Evolutionary conservation across 2,797 vertebrate species (phyloP).

Genomic region (Chelon labrosus): DNA sequence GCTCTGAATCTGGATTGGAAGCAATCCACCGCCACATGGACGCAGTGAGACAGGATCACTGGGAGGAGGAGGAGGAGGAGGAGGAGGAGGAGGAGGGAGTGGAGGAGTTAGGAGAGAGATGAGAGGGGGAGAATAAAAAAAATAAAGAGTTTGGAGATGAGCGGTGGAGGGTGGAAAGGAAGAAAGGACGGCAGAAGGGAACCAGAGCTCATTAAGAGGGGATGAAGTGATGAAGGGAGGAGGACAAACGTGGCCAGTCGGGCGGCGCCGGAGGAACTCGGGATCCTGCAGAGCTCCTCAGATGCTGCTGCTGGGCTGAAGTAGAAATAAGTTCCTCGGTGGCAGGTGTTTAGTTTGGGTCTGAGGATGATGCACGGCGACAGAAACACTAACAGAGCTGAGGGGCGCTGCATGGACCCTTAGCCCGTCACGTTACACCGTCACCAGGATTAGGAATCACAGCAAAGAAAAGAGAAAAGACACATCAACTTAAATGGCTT

Average conservation of each 20-base stretch:
- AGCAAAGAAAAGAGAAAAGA: constrained; percentile 16
- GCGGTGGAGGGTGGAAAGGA: constrained; percentile 25
- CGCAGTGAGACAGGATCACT: constrained; percentile 25
- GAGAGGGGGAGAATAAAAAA: not conserved
- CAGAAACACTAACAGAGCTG: no score
- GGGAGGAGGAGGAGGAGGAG: constrained; percentile 7
- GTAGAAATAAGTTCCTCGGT: constrained; percentile 43
- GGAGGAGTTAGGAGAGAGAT: constrained; percentile 12
- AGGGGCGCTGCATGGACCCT: no score
- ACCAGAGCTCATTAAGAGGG: constrained; percentile 61
- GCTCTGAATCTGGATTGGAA: constrained; percentile 55
- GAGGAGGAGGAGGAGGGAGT: constrained; percentile 15
- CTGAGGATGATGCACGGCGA: not conserved
- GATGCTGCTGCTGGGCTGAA: constrained; percentile 22
- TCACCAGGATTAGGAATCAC: no score
- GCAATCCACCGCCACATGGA: constrained; percentile 45
- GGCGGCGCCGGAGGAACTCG: constrained; percentile 54
- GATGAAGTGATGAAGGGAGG: constrained; percentile 49
- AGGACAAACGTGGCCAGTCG: constrained; percentile 51
- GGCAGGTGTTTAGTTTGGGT: constrained; percentile 15
- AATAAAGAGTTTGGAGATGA: constrained; percentile 17
- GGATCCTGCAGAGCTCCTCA: constrained; percentile 32
- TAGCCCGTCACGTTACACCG: no score
- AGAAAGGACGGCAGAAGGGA: constrained; percentile 35
- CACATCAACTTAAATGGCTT: not conserved